Evolutionary conservation across 2,888 invertebrate species (phyloP), one percentile per base, ranked within the genome.

Genomic region (Steinernema carpocapsae): DNA sequence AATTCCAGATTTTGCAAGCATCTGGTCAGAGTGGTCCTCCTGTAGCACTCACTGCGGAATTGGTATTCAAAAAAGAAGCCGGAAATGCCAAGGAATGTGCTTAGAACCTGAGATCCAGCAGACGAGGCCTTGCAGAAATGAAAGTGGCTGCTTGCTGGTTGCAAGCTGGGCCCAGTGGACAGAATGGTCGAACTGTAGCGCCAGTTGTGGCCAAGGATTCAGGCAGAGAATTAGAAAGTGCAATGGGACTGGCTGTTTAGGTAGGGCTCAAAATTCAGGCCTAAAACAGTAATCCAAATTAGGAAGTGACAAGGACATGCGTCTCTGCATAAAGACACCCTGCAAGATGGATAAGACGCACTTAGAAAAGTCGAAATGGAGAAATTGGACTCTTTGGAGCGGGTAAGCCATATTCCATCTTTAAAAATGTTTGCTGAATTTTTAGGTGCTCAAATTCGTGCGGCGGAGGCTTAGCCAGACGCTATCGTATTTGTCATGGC

Each of bases 351-450:
- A 22, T 12, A 26, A 24, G 12, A 24, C 6, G 26, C 22, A 4
- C 12, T 56, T 19, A 4, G 56, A 14, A 7, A 14, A 7, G 7
- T 43, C 56, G 56, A 56, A 10, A 17, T 56, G 56, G 56, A 14
- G 56, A 6, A 56, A 56, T 56, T 56, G 56, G 56, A 26, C 56
- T 3, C 56, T 56, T 4, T 56, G 56, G 56, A 56, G 56, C 56
- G 56, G 56, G 56, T 56, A 56, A 19, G 56, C 26, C 24, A 6
- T 26, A 56, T 24, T 43, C 14, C 10, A 43, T 14, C 43, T 43
- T 43, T 43, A 56, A 24, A 10, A 56, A 22, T 6, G n/a, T n/a
- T n/a, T n/a, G n/a, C n/a, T n/a, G n/a, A n/a, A 43, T 43, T 14
- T 14, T 26, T 24, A 56, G 56, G 26, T 56, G 56, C 26, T 56